Evolutionary conservation across 1,140 invertebrate genomes (phyloP).

Genomic region (Bombyx mandarina): DNA sequence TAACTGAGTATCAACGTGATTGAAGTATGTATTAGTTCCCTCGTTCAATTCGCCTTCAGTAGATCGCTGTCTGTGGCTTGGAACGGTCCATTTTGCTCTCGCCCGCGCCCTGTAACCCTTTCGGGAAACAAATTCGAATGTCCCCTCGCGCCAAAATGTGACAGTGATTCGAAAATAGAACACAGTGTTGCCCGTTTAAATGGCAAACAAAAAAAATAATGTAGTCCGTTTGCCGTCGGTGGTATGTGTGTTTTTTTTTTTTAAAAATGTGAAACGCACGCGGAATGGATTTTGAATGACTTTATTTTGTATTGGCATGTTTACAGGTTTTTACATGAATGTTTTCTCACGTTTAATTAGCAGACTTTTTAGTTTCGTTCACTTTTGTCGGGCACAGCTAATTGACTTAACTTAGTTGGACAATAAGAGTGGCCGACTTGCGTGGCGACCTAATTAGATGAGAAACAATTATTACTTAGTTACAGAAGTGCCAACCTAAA

Average conservation of each 20-base stretch:
- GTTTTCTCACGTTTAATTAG: no score
- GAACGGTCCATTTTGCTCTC: neutral
- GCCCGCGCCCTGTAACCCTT: neutral
- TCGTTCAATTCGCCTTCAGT: neutral
- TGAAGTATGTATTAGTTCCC: no score
- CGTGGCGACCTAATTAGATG: no score
- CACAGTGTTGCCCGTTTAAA: constrained; percentile 27
- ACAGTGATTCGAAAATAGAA: constrained; percentile 16
- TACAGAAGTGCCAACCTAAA: no score
- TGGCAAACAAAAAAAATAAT: constrained; percentile 59
- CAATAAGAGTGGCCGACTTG: no score
- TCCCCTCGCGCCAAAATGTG: constrained; percentile 11
- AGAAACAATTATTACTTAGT: no score
- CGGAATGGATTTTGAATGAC: constrained; percentile 22
- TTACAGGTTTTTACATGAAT: constrained; percentile 49
- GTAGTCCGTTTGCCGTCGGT: constrained; percentile 59
- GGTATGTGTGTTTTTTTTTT: constrained; percentile 41
- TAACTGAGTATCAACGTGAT: no score
- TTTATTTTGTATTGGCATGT: constrained; percentile 41
- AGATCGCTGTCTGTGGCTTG: neutral
- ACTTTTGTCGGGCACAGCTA: no score
- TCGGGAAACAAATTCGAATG: neutral
- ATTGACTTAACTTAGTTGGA: no score
- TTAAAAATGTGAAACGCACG: constrained; percentile 22
- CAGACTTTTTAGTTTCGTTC: no score